These are phyloP conservation scores for Drusus annulatus DNA, from an alignment of 1,140 invertebrate genomes.

Conservation along the genomic window DNA sequence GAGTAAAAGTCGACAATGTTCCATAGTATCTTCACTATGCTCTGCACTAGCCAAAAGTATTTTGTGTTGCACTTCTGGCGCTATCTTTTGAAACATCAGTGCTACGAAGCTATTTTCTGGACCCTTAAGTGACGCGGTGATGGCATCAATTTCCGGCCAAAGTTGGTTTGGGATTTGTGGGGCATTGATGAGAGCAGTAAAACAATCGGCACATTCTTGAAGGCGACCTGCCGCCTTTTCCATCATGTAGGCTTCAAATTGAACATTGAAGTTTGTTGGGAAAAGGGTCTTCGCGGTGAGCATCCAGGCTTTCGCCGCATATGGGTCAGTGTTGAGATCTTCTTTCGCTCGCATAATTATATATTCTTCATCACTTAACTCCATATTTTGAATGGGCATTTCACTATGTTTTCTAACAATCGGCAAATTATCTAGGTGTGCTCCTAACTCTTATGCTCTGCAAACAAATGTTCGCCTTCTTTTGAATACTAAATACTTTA, in stretches of 20 bases:
- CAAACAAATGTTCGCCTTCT: too few relatives aligned
- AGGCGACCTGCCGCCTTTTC: conserved; percentile 86
- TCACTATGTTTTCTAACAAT: neutral
- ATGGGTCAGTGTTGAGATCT: conserved; percentile 78
- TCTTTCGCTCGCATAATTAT: conserved; percentile 83
- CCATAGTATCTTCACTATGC: conserved; percentile 89
- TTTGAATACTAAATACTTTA: too few relatives aligned
- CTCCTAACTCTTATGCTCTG: neutral
- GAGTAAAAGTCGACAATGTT: conserved; percentile 86
- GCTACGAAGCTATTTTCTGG: conserved; percentile 72
- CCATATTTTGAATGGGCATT: conserved; percentile 1
- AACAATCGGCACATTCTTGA: conserved; percentile 87
- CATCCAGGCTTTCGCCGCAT: conserved; percentile 90
- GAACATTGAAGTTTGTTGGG: conserved; percentile 88
- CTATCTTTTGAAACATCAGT: conserved; percentile 80
- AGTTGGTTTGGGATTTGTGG: conserved; percentile 73
- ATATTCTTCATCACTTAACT: conserved; percentile 80
- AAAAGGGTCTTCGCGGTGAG: conserved; percentile 91
- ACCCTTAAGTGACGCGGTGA: conserved; percentile 81
- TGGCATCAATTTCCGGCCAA: conserved; percentile 85
- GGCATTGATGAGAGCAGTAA: conserved; percentile 73
- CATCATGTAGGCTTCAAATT: conserved; percentile 88
- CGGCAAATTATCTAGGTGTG: neutral
- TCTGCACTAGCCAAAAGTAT: conserved; percentile 86
- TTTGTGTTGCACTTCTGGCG: conserved; percentile 82